These are phyloP conservation scores for Drosophila prosaltans DNA, from an alignment of 1,140 invertebrate genomes.

Conservation along the genomic window DNA sequence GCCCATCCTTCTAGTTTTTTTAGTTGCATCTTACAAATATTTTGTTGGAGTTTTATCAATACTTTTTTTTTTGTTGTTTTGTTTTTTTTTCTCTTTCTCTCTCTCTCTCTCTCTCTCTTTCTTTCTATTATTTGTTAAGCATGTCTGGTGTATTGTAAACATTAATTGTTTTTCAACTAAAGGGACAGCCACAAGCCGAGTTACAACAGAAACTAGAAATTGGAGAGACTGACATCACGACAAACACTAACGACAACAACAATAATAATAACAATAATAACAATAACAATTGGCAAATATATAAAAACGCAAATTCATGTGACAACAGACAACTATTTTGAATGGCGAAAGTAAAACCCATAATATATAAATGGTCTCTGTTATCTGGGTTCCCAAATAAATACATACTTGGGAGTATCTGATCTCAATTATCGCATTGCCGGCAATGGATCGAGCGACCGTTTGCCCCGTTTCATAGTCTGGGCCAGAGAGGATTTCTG, in stretches of 20 bases:
- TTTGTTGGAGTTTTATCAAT: too few relatives aligned
- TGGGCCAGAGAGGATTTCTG: slow-evolving; percentile 13
- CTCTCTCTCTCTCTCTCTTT: not conserved
- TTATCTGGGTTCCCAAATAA: slow-evolving; percentile 10
- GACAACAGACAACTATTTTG: slow-evolving; percentile 19
- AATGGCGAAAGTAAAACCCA: slow-evolving; percentile 14
- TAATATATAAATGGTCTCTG: not conserved
- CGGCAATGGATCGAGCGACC: not conserved
- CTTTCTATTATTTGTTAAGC: not conserved
- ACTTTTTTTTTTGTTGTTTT: too few relatives aligned
- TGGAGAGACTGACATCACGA: not conserved
- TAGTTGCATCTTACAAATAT: too few relatives aligned
- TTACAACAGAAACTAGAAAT: not conserved
- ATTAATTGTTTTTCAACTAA: not conserved
- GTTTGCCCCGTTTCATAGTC: not conserved
- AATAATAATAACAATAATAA: not conserved
- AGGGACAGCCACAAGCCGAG: not conserved
- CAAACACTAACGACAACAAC: not conserved
- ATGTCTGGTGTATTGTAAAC: not conserved
- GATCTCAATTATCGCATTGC: slow-evolving; percentile 15
- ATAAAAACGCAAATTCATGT: slow-evolving; percentile 43
- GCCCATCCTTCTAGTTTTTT: too few relatives aligned
- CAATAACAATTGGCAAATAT: slow-evolving; percentile 4
- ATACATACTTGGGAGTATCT: slow-evolving; percentile 11
- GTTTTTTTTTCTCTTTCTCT: too few relatives aligned